Evolutionary conservation across 2,888 invertebrate genomes (phyloP).

Genomic region (Rhodophaea formosa): DNA sequence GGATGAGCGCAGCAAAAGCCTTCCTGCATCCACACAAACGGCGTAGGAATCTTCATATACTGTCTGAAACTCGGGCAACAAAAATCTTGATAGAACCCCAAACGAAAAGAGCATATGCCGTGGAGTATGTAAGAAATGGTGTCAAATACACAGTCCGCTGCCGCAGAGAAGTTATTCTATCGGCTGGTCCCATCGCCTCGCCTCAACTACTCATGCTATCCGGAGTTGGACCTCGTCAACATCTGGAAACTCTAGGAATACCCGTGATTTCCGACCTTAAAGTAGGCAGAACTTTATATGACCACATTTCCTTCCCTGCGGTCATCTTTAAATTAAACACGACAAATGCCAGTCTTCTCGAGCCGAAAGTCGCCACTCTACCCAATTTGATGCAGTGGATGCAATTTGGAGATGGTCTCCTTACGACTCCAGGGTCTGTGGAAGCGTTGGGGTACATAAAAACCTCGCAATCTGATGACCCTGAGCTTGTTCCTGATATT

Average conservation of each 20-base stretch:
- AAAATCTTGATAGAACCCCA: constrained; percentile 72
- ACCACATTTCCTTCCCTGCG: constrained; percentile 81
- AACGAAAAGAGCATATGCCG: constrained; percentile 84
- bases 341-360: constrained; percentile 65
- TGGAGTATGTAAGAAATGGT: constrained; percentile 83
- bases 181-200: constrained; percentile 93
- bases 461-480: constrained; percentile 76
- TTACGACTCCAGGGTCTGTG: constrained; percentile 83
- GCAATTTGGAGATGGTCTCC: constrained; percentile 76
- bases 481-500: constrained; percentile 83
- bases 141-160: constrained; percentile 79
- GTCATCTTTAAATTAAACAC: constrained; percentile 68
- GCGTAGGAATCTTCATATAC: constrained; percentile 82
- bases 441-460: constrained; percentile 85
- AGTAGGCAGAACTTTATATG: constrained; percentile 85
- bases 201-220: constrained; percentile 96
- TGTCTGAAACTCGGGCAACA: constrained; percentile 64
- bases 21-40: constrained; percentile 83
- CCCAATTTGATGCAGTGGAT: constrained; percentile 69
- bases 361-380: constrained; percentile 65
- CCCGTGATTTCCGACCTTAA: constrained; percentile 83
- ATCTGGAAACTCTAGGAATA: constrained; percentile 80
- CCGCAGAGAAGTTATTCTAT: constrained; percentile 90
- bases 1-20: constrained; percentile 85
- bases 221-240: constrained; percentile 83